phyloP scores from a whole-genome alignment of 2,888 invertebrate species.

The Dicycla oo region DNA sequence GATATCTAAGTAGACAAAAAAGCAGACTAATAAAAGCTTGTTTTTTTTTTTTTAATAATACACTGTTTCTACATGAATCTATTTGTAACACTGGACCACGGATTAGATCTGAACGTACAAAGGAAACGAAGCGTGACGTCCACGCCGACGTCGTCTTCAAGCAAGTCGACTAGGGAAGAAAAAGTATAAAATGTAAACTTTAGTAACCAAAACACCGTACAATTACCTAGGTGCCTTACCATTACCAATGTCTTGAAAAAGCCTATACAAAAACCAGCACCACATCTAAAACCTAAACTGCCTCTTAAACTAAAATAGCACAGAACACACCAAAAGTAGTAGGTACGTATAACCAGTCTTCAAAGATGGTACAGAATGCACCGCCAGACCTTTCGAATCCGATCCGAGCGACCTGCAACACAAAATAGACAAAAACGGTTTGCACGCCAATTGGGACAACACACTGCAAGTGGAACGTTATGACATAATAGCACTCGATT shows the following conservation, averaged over 20 bases:
- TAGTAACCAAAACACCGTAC: neutral
- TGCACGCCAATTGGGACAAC: slow-evolving; percentile 63
- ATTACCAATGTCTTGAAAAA: neutral
- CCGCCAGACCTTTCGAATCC: slow-evolving; percentile 50
- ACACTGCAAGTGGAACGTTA: slow-evolving; percentile 61
- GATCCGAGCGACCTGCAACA: slow-evolving; percentile 42
- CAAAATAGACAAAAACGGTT: slow-evolving; percentile 61
- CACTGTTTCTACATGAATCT: neutral
- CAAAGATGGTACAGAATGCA: slow-evolving; percentile 38
- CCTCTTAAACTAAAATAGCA: neutral
- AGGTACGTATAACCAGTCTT: neutral
- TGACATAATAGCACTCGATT: slow-evolving; percentile 63
- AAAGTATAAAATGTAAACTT: neutral
- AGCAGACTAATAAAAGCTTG: too few relatives aligned
- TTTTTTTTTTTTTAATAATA: too few relatives aligned
- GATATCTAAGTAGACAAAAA: too few relatives aligned
- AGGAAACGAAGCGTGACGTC: neutral
- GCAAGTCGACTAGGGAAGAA: neutral
- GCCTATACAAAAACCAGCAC: neutral
- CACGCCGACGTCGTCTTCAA: neutral
- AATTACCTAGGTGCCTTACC: too few relatives aligned
- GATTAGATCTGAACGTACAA: neutral
- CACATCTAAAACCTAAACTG: neutral
- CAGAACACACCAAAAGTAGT: neutral
- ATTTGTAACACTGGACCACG: too few relatives aligned